Percentiles rank a stretch among this genome's conserved stretches.
Evolutionary conservation across 2,888 invertebrate genomes (phyloP).

Genomic region (Drosophila parthenogenetica): DNA sequence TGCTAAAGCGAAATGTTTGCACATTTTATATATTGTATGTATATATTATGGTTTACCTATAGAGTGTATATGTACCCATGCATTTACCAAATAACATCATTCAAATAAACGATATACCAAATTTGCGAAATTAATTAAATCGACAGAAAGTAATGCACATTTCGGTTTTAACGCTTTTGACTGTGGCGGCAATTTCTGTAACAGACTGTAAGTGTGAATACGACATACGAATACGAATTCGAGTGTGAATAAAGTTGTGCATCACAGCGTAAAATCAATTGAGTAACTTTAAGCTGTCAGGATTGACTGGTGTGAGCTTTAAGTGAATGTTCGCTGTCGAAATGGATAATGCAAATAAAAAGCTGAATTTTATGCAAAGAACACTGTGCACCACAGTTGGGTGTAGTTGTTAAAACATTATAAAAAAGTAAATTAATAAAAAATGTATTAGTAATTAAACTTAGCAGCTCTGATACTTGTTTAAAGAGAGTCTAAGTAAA

Average conservation of each 20-base stretch:
- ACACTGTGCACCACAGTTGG: conserved; percentile 4
- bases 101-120: conserved; percentile 67
- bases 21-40: conserved; percentile 16
- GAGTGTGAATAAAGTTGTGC: conserved; percentile 40
- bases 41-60: background rate
- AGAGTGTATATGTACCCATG: background rate
- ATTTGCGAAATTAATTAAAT: conserved; percentile 77
- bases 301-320: conserved; percentile 33
- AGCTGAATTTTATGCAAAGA: conserved; percentile 12
- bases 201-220: conserved; percentile 13
- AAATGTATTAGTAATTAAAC: background rate
- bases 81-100: conserved; percentile 32
- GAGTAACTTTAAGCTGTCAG: conserved; percentile 40
- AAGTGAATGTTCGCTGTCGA: conserved; percentile 26
- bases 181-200: conserved; percentile 28
- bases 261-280: conserved; percentile 42
- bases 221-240: conserved; percentile 36
- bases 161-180: conserved; percentile 58
- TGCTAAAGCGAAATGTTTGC: conserved; percentile 55
- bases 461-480: no score
- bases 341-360: conserved; percentile 24
- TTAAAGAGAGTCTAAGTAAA: no score
- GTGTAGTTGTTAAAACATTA: background rate
- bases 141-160: conserved; percentile 61
- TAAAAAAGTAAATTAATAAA: no score